Percentiles rank a stretch among this genome's conserved stretches.
phyloP scores from a whole-genome alignment of 92 coral and sea anemone species.

The Palythoa caribaeorum region DNA sequence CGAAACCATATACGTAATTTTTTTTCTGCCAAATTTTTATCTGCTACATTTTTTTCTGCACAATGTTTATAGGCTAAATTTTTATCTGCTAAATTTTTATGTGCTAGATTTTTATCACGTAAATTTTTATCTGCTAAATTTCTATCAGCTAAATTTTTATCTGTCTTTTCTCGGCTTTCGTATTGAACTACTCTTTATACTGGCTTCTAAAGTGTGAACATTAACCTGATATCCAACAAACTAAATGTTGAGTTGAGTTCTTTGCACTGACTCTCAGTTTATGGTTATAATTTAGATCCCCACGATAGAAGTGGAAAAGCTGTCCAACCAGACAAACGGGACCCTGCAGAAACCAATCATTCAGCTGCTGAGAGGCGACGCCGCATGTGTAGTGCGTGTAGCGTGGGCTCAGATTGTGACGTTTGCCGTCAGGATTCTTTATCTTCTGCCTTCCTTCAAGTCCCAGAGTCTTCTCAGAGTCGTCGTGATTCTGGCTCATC shows the following conservation, averaged over 20 bases:
- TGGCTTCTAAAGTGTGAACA: too few species aligned
- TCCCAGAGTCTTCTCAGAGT: conserved; percentile 25
- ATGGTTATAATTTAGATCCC: background rate
- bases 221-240: too few species aligned
- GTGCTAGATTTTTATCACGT: too few species aligned
- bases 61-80: too few species aligned
- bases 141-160: too few species aligned
- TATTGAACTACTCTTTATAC: too few species aligned
- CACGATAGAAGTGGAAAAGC: background rate
- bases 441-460: conserved; percentile 21
- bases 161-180: too few species aligned
- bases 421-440: conserved; percentile 40
- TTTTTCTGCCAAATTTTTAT: too few species aligned
- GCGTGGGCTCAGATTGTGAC: conserved; percentile 32
- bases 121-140: too few species aligned
- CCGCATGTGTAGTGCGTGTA: conserved; percentile 22
- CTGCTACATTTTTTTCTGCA: too few species aligned
- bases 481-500: conserved; percentile 59
- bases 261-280: background rate
- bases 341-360: background rate
- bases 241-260: too few species aligned
- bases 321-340: background rate
- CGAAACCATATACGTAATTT: conserved; percentile 26
- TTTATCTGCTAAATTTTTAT: too few species aligned
- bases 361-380: conserved; percentile 4